Evolutionary conservation across 2,113 vertebrate species (phyloP), one percentile per base, ranked within the genome.

Genomic region (Sula dactylatra): DNA sequence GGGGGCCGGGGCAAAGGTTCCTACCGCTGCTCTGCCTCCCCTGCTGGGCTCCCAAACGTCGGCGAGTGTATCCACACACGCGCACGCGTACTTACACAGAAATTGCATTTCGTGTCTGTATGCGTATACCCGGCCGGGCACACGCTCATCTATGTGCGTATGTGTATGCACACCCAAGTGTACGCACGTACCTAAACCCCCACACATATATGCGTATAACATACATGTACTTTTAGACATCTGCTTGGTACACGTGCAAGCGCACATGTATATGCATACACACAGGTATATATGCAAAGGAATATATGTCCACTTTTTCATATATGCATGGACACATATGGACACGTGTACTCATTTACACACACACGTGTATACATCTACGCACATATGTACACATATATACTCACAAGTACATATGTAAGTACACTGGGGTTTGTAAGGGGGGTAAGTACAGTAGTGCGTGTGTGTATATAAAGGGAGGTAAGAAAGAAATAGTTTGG

Each of bases 71-170:
- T 5, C 18, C n/a, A 21, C 52, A 22, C 56, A 18, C 6, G 3
- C 18, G 3, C 66, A 9, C 5, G 4, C 29, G 5, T 16, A 47
- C 36, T 52, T 24, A 5, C 0, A 40, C 0, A 38, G 24, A 31
- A 31, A 26, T 6, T 14, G 29, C 4, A 8, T 58, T n/a, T 40
- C 22, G 3, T 9, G 3, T 38, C 7, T 22, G 7, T 16, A 4
- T 7, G 25, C 40, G 9, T 13, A 29, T 4, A 20, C 12, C 27
- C n/a, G 13, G 18, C 56, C 32, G 0, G 0, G 49, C 9, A 25
- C n/a, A 2, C 3, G 10, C 24, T 45, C 15, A 3, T 8, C 3
- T 3, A 4, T 13, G 18, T 17, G 32, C 1, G 0, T 17, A 2
- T 25, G 42, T 13, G 36, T 26, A 11, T 8, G 4, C 25, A 13